These are phyloP conservation scores for Amphiprion ocellaris DNA, from an alignment of 2,113 vertebrate species.

Conservation along the genomic window DNA sequence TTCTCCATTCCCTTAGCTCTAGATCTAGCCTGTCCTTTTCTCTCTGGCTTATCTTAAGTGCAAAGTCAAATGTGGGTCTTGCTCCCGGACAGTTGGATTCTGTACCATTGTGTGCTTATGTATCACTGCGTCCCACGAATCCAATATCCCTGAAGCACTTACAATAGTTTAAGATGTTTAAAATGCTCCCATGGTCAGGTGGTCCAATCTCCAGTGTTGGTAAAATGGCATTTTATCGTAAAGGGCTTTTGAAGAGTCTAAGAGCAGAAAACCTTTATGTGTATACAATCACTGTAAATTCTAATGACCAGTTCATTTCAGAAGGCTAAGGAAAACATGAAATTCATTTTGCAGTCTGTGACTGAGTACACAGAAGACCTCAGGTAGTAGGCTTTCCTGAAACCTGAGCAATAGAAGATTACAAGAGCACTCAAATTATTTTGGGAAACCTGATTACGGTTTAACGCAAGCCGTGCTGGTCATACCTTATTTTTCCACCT, in stretches of 20 bases:
- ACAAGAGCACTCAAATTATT: neutral
- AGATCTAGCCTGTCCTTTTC: neutral
- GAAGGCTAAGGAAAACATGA: constrained; percentile 19
- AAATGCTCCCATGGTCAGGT: constrained; percentile 11
- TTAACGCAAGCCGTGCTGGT: neutral
- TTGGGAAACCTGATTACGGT: neutral
- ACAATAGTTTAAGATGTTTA: neutral
- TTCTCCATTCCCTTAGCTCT: neutral
- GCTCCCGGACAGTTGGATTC: constrained; percentile 13
- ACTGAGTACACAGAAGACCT: neutral
- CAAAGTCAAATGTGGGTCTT: constrained; percentile 1
- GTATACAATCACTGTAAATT: neutral
- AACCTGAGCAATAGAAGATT: neutral
- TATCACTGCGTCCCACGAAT: constrained; percentile 3
- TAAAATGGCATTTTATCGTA: neutral
- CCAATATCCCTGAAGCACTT: constrained; percentile 12
- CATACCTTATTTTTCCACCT: neutral
- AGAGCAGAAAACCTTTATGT: neutral
- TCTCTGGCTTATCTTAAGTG: constrained; percentile 14
- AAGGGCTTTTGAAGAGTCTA: neutral
- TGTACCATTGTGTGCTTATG: neutral
- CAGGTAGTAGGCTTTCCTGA: neutral
- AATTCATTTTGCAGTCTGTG: no score
- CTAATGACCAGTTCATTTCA: neutral
- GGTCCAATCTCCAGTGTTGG: neutral